A percentile compares a stretch with the other conserved stretches of the same genome.
These are phyloP conservation scores for Beroe ovata DNA, from an alignment of 37 sponge, comb jelly and placozoan genomes.

Conservation along the genomic window DNA sequence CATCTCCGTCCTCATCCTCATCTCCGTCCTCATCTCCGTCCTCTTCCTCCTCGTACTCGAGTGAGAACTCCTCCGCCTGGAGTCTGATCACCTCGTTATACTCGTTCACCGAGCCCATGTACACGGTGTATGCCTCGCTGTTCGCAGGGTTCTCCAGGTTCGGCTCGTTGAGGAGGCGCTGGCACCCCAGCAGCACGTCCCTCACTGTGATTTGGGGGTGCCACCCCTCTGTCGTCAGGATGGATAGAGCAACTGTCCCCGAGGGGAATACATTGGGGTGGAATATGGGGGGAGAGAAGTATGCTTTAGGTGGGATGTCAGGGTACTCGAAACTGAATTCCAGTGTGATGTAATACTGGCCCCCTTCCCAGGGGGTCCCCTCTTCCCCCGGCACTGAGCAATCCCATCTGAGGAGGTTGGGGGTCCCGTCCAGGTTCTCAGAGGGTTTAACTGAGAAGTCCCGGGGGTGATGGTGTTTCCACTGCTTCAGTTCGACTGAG, in stretches of 20 bases:
- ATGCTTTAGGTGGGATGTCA: slow-evolving; percentile 15
- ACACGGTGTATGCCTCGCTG: slow-evolving; percentile 40
- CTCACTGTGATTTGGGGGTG: slow-evolving; percentile 45
- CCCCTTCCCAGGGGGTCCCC: slow-evolving; percentile 51
- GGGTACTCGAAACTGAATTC: slow-evolving; percentile 30
- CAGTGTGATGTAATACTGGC: slow-evolving; percentile 27
- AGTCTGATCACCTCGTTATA: slow-evolving; percentile 8
- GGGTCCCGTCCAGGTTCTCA: slow-evolving; percentile 9
- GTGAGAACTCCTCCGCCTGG: slow-evolving; percentile 49
- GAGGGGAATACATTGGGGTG: slow-evolving; percentile 64
- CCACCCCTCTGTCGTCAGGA: slow-evolving; percentile 1
- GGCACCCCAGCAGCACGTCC: slow-evolving; percentile 17
- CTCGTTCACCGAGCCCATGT: neutral
- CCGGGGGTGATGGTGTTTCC: slow-evolving; percentile 50
- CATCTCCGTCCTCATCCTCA: neutral
- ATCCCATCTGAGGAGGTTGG: slow-evolving; percentile 36
- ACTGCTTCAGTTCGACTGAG: slow-evolving; percentile 10
- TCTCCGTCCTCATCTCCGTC: neutral
- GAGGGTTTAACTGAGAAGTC: slow-evolving; percentile 23
- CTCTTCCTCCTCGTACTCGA: slow-evolving; percentile 32
- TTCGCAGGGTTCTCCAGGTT: slow-evolving; percentile 22
- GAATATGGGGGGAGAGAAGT: slow-evolving; percentile 16
- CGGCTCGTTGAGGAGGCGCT: slow-evolving; percentile 35
- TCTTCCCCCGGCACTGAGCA: slow-evolving; percentile 29
- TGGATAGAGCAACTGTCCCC: slow-evolving; percentile 11